Evolutionary conservation across 2,797 vertebrate genomes (phyloP), one percentile per base, ranked within the genome.

Genomic region (Ctenopoma multispine): DNA sequence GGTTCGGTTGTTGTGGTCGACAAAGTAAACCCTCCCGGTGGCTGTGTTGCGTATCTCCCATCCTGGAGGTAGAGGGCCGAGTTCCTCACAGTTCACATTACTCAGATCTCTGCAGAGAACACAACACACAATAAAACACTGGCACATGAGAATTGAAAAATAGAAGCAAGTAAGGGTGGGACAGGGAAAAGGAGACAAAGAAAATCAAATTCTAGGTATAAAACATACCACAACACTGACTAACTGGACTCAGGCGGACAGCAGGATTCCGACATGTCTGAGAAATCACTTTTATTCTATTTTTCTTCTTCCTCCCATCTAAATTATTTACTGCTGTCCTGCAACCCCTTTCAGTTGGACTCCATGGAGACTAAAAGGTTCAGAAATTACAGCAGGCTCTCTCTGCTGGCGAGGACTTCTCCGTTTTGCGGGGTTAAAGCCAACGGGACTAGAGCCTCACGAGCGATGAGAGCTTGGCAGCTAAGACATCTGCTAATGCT

Each of bases 1-100:
- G 72, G 97, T 99, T 65, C 97, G 95, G 95, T 99, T 99, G 95
- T 99, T 99, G 94, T 99, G 97, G 93, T 99, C 97, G 68, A 99
- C 97, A 72, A 99, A 99, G 91, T 99, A 99, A 86, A 99, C 97
- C 66, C 97, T 96, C 86, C 97, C 97, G 7, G 97, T 99, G 63
- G 97, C 97, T 0, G 97, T 99, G 92, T 99, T 94, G 5, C 93
- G 80, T 44, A 94, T 94, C 84, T 94, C 93, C 93, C 94, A 94
- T 49, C 93, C 94, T 14, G 93, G 93, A 61, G 92, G 94, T 75
- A 99, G 91, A 8, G 97, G 97, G 82, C 97, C 97, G 80, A 99
- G 94, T 87, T 99, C 97, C 92, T 99, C 97, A 90, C 97, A 99
- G 93, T 99, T 99, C 88, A 99, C 96, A 92, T 99, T 99, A 93